Evolutionary conservation across 2,113 vertebrate species (phyloP), one percentile per base, ranked within the genome.

Genomic region (Tor tambroides): DNA sequence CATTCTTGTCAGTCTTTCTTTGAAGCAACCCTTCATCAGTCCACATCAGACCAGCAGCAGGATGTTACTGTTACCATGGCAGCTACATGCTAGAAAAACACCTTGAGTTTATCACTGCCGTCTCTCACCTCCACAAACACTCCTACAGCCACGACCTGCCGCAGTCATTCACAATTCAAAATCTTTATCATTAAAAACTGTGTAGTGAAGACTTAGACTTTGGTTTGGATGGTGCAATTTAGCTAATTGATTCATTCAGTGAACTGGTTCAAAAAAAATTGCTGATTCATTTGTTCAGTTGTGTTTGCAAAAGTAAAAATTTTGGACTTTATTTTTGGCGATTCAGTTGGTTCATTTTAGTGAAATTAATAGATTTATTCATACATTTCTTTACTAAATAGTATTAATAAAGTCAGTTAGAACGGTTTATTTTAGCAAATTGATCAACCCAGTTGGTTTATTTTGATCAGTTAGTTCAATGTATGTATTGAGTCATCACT

Each of bases 31-130:
- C 28, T 23, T 51, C 51, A 88, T 81, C 41, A 88, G 67, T 21
- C 26, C 12, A 63, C 56, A 65, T 77, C 35, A 59, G 32, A 63
- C 21, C 6, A 63, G 35, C 72, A 81, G 30, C 46, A 23, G 87
- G 9, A 81, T 83, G 71, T 90, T 86, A 86, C 91, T 89, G 91
- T 92, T 80, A 67, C 81, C 89, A 92, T 92, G 89, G 89, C 85
- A 89, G 81, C 88, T 83, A 78, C 82, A 63, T 86, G 63, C 23
- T 67, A 80, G 38, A 26, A 26, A 32, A 76, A 49, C n/a, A 26
- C 4, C 4, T 28, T 19, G n/a, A 28, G 41, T 71, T 81, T n/a
- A 80, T 61, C 69, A 12, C 30, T 81, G 28, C 35, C 4, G 35
- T 79, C 17, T 63, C 38, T 80, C 41, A 15, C 46, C 32, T 5